Evolutionary conservation across 2,797 vertebrate genomes (phyloP).

Genomic region (Coendou prehensilis): DNA sequence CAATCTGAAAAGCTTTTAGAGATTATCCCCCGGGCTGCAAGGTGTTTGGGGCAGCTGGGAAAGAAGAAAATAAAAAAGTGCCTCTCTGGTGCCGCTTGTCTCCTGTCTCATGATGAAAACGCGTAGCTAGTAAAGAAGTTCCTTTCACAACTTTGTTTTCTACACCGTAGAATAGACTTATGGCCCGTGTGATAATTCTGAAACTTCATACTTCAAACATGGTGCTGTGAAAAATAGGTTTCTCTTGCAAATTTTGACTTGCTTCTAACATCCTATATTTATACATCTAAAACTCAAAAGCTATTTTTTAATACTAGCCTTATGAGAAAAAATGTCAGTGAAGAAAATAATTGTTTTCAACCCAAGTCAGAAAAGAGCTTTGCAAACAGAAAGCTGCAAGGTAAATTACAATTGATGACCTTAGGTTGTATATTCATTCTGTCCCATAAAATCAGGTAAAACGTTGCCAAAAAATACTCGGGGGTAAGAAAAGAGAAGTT

Average conservation of each 20-base stretch:
- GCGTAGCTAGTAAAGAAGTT: not conserved
- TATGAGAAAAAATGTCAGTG: conserved; percentile 24
- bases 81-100: not conserved
- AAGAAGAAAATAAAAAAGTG: not conserved
- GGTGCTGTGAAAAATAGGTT: not conserved
- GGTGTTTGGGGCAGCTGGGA: not conserved
- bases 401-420: conserved; percentile 56
- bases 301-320: not conserved
- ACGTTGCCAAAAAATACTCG: not conserved
- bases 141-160: not conserved
- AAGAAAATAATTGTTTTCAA: conserved; percentile 44
- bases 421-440: conserved; percentile 10
- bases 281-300: not conserved
- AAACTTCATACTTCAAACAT: not conserved
- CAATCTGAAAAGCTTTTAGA: not conserved
- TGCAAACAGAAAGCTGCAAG: conserved; percentile 23
- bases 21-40: not conserved
- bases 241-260: not conserved
- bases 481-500: not conserved
- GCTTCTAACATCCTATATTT: not conserved
- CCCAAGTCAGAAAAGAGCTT: not conserved
- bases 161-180: not conserved
- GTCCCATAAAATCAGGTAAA: conserved; percentile 27
- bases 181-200: not conserved
- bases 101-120: not conserved